These are phyloP conservation scores for Heterodera carotae DNA, from an alignment of 1,140 invertebrate genomes.

Conservation along the genomic window DNA sequence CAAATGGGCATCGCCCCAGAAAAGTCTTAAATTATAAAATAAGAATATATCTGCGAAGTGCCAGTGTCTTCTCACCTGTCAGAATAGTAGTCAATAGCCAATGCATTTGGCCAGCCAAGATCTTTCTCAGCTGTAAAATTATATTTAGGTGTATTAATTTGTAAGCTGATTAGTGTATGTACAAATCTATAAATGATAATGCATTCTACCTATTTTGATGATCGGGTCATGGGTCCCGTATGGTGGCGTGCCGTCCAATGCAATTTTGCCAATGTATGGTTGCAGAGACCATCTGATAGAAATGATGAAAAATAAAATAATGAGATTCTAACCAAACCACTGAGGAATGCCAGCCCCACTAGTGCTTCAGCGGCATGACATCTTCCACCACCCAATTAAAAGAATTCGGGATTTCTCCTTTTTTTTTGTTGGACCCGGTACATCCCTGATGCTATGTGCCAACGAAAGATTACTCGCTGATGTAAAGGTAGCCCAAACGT, in stretches of 20 bases:
- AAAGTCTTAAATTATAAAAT: conserved; percentile 69
- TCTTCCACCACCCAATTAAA: too few relatives aligned
- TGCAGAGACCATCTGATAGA: conserved; percentile 69
- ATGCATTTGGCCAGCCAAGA: conserved; percentile 94
- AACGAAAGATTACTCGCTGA: conserved; percentile 75
- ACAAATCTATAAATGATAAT: not conserved
- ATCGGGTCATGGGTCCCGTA: conserved; percentile 77
- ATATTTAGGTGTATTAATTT: conserved; percentile 28
- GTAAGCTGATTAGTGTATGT: too few relatives aligned
- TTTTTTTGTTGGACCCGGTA: too few relatives aligned
- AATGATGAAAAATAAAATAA: not conserved
- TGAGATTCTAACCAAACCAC: too few relatives aligned
- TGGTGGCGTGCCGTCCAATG: conserved; percentile 92
- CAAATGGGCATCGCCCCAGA: conserved; percentile 96
- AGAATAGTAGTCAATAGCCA: conserved; percentile 94
- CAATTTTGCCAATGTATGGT: conserved; percentile 94
- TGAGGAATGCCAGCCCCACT: too few relatives aligned
- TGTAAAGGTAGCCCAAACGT: conserved; percentile 87
- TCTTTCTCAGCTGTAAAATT: conserved; percentile 75
- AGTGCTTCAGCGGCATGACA: too few relatives aligned
- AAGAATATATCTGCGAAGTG: not conserved
- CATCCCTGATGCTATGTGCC: too few relatives aligned
- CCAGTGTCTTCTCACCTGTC: conserved; percentile 70
- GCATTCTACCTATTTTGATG: conserved; percentile 62
- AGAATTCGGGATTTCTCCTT: too few relatives aligned